Evolutionary conservation across 1,140 invertebrate genomes (phyloP).

Genomic region (Drosophila sechellia): DNA sequence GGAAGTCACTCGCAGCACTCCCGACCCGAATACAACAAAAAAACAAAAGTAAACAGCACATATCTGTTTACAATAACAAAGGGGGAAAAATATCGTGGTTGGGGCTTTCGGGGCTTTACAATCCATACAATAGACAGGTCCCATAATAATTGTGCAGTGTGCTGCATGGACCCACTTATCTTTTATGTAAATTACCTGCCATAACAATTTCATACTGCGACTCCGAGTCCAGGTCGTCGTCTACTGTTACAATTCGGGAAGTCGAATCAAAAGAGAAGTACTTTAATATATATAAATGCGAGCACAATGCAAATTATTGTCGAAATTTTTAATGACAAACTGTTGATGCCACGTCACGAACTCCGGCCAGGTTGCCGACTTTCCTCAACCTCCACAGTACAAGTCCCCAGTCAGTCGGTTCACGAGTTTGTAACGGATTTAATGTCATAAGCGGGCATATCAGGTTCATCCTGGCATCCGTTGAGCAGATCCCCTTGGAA

Average conservation of each 20-base stretch:
- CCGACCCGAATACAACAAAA: constrained; percentile 10
- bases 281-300: constrained; percentile 53
- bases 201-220: constrained; percentile 63
- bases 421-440: constrained; percentile 82
- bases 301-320: constrained; percentile 81
- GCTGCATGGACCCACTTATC: constrained; percentile 64
- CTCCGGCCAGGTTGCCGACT: constrained; percentile 46
- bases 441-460: constrained; percentile 53
- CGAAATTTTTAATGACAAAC: constrained; percentile 84
- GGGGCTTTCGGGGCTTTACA: constrained; percentile 6
- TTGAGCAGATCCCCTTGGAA: constrained; percentile 18
- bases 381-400: constrained; percentile 2
- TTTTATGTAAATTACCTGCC: constrained; percentile 81
- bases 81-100: constrained; percentile 54
- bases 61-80: constrained; percentile 72
- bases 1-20: constrained; percentile 63
- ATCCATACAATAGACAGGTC: constrained; percentile 66
- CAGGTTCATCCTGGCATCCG: constrained; percentile 56
- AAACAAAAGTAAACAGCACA: constrained; percentile 26
- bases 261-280: constrained; percentile 57
- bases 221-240: constrained; percentile 31
- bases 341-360: constrained; percentile 84
- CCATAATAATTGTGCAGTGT: constrained; percentile 74
- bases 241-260: constrained; percentile 73
- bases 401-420: constrained; percentile 45